Evolutionary conservation across 2,888 invertebrate genomes (phyloP).

Genomic region (Melinaea menophilus): DNA sequence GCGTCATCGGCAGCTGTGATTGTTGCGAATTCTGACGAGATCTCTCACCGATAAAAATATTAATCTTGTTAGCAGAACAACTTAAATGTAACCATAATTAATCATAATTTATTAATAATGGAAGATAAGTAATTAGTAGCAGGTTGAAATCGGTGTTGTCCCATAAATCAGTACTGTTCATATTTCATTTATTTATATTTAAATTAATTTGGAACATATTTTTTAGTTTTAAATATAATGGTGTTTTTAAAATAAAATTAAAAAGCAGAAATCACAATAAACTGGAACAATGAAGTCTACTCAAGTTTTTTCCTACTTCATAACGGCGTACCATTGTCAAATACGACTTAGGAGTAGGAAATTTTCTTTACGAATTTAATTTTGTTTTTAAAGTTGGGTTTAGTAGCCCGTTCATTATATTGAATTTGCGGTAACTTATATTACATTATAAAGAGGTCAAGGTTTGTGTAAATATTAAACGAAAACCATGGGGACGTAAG

Average conservation of each 20-base stretch:
- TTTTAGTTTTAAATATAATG: too few relatives aligned
- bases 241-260: background rate
- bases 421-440: slow-evolving; percentile 10
- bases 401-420: slow-evolving; percentile 6
- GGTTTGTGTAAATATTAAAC: slow-evolving; percentile 68
- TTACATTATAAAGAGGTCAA: slow-evolving; percentile 15
- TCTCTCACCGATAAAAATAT: slow-evolving; percentile 53
- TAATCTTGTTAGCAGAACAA: slow-evolving; percentile 30
- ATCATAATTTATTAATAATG: slow-evolving; percentile 10
- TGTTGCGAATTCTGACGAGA: slow-evolving; percentile 48
- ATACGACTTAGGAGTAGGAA: slow-evolving; percentile 12
- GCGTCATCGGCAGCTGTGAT: slow-evolving; percentile 68
- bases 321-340: slow-evolving; percentile 10
- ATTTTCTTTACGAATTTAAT: slow-evolving; percentile 10
- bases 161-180: too few relatives aligned
- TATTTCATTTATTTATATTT: too few relatives aligned
- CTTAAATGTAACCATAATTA: slow-evolving; percentile 22
- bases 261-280: slow-evolving; percentile 9
- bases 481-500: slow-evolving; percentile 60
- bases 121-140: too few relatives aligned
- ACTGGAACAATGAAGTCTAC: slow-evolving; percentile 14
- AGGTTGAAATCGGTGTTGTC: too few relatives aligned
- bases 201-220: too few relatives aligned
- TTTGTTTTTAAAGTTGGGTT: slow-evolving; percentile 5
- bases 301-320: slow-evolving; percentile 12